Conservation (phyloP, 2,888 invertebrate genomes). For the Leucoptera coffeella region DNA sequence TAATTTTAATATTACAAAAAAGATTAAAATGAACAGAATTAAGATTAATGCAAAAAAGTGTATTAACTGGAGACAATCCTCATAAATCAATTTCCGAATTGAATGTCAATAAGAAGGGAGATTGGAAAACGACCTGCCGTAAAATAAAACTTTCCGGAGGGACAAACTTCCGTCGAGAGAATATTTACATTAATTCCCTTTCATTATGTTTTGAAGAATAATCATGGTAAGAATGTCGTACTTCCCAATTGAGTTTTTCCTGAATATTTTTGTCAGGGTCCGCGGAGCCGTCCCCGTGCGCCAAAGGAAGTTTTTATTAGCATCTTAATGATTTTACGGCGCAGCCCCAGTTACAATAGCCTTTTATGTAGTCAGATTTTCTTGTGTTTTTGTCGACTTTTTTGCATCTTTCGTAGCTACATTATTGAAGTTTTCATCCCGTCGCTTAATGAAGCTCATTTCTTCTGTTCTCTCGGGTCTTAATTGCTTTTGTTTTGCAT, state of each 20-base stretch:
- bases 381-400: slow-evolving; percentile 50
- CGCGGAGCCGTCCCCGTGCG: slow-evolving; percentile 40
- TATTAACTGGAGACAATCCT: slow-evolving; percentile 48
- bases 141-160: slow-evolving; percentile 53
- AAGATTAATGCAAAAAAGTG: no score
- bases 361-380: slow-evolving; percentile 56
- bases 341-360: slow-evolving; percentile 51
- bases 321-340: slow-evolving; percentile 57
- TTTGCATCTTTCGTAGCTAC: slow-evolving; percentile 55
- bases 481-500: slow-evolving; percentile 55
- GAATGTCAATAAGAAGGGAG: slow-evolving; percentile 54
- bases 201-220: slow-evolving; percentile 57
- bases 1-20: no score
- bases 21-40: no score
- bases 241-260: slow-evolving; percentile 52
- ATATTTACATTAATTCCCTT: slow-evolving; percentile 56
- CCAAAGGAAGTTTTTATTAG: slow-evolving; percentile 57
- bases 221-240: slow-evolving; percentile 45
- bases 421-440: slow-evolving; percentile 55
- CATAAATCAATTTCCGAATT: slow-evolving; percentile 55
- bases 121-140: slow-evolving; percentile 45
- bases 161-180: slow-evolving; percentile 40
- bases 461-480: slow-evolving; percentile 49
- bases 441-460: slow-evolving; percentile 53
- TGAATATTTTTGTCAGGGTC: slow-evolving; percentile 44